phyloP scores from a whole-genome alignment of 2,797 vertebrate genomes.

The Onychomys torridus region DNA sequence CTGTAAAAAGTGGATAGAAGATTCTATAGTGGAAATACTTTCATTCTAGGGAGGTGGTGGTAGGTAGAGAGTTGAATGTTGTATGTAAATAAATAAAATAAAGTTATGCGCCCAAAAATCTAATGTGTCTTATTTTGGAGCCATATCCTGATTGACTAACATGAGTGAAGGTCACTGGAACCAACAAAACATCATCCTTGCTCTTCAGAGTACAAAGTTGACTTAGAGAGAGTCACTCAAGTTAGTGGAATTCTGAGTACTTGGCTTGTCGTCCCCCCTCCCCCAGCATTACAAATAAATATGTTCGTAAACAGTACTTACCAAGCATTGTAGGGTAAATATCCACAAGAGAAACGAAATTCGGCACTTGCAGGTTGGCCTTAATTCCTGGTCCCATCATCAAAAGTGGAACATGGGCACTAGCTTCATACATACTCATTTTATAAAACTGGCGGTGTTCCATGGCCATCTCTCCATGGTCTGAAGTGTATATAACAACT shows the following conservation, averaged over 20 bases:
- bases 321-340: slow-evolving; percentile 96
- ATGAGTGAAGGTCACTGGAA: background rate
- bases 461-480: slow-evolving; percentile 98
- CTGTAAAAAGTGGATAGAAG: background rate
- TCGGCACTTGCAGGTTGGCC: slow-evolving; percentile 87
- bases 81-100: background rate
- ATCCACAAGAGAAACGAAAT: slow-evolving; percentile 96
- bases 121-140: background rate
- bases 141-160: background rate
- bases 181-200: background rate
- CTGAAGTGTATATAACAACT: slow-evolving; percentile 94
- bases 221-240: slow-evolving; percentile 29
- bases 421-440: slow-evolving; percentile 99
- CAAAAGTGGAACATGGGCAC: slow-evolving; percentile 95
- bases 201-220: slow-evolving; percentile 37
- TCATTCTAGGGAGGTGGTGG: background rate
- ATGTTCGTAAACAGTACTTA: slow-evolving; percentile 85
- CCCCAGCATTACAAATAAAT: slow-evolving; percentile 27
- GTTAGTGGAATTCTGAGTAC: background rate
- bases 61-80: slow-evolving; percentile 30
- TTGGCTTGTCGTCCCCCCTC: too few relatives aligned
- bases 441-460: slow-evolving; percentile 99
- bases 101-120: background rate
- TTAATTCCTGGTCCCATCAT: slow-evolving; percentile 93
- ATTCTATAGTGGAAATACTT: slow-evolving; percentile 36